phyloP scores from a whole-genome alignment of 1,140 invertebrate species.

The Microvelia longipes region DNA sequence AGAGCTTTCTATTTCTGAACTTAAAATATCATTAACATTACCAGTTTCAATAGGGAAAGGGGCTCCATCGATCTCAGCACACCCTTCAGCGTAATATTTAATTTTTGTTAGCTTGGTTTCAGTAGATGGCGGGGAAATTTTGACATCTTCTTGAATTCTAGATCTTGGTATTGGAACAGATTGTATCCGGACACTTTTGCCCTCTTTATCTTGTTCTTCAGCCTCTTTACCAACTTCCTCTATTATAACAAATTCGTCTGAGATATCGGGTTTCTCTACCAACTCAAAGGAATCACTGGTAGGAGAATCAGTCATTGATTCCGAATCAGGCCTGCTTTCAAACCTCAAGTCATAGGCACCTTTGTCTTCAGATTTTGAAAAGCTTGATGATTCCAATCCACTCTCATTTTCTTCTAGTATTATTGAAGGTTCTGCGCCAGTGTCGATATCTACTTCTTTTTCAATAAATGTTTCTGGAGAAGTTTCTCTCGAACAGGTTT shows the following conservation, averaged over 20 bases:
- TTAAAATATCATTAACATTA: conserved; percentile 27
- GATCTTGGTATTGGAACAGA: background rate
- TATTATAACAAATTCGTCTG: conserved; percentile 72
- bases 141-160: conserved; percentile 18
- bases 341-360: background rate
- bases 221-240: conserved; percentile 73
- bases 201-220: conserved; percentile 59
- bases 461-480: background rate
- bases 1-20: conserved; percentile 18
- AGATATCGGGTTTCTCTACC: conserved; percentile 65
- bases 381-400: background rate
- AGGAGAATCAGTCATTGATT: conserved; percentile 48
- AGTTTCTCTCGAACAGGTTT: background rate
- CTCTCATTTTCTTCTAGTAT: background rate
- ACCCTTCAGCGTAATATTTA: conserved; percentile 32
- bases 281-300: conserved; percentile 80
- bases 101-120: conserved; percentile 37
- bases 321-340: conserved; percentile 32
- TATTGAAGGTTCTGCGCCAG: background rate
- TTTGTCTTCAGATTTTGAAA: conserved; percentile 8
- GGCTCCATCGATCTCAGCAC: conserved; percentile 35
- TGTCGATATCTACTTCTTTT: background rate
- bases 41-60: conserved; percentile 56
- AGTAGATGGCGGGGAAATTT: conserved; percentile 40
- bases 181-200: conserved; percentile 54